These are phyloP conservation scores for Sprattus sprattus DNA, from an alignment of 2,113 vertebrate species.

Conservation along the genomic window DNA sequence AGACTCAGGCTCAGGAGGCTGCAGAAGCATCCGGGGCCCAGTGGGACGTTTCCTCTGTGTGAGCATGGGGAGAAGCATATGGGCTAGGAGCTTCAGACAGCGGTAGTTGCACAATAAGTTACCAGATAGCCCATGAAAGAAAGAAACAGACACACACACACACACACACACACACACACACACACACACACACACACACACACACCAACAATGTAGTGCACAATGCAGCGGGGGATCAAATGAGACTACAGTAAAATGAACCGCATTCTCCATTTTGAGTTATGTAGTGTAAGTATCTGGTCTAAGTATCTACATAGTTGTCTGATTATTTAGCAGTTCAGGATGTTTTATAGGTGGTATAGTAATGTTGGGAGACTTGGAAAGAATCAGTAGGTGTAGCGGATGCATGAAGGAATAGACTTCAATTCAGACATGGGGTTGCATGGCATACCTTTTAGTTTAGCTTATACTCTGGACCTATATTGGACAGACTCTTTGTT, in stretches of 20 bases:
- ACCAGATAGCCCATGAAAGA: not conserved
- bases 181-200: not conserved
- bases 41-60: not conserved
- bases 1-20: too few relatives aligned
- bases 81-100: not conserved
- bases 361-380: not conserved
- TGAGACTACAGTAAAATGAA: not conserved
- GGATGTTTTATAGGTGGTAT: too few relatives aligned
- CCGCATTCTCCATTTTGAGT: not conserved
- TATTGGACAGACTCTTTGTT: not conserved
- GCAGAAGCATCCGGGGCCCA: not conserved
- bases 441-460: not conserved
- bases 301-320: not conserved
- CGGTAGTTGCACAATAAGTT: not conserved
- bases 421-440: not conserved
- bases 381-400: not conserved
- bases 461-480: not conserved
- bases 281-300: not conserved
- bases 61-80: not conserved
- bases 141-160: not conserved
- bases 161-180: constrained; percentile 12
- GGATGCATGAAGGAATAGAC: not conserved
- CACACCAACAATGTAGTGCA: not conserved
- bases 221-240: too few relatives aligned
- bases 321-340: not conserved